Evolutionary conservation across 2,888 invertebrate species (phyloP), one percentile per base, ranked within the genome.

Genomic region (Tipula vernalis): DNA sequence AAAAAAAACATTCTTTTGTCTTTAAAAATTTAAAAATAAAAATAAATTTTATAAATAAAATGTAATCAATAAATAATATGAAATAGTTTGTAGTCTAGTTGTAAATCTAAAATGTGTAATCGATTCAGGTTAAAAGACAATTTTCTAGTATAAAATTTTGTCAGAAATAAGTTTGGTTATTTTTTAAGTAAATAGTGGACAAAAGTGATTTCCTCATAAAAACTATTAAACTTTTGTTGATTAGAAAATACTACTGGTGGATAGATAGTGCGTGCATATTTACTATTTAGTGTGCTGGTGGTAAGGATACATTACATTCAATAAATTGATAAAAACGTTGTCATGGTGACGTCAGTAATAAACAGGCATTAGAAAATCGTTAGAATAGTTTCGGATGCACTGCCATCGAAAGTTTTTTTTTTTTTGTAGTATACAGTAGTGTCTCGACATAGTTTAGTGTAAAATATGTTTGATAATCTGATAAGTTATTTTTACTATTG

Each of bases 401-500:
- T n/a, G n/a, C 13, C n/a, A 5, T 51, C 13, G 51, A 51, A n/a
- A 51, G 47, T 47, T 47, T n/a, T n/a, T 8, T 71, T 51, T 51
- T 13, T n/a, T 51, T n/a, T 10, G 28, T 71, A 71, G 71, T 71
- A 71, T 10, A n/a, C 15, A 51, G 15, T 51, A n/a, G 51, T 51
- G 51, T 15, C 15, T 6, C 51, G 5, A 6, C n/a, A 10, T 28
- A 71, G 71, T 28, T 0, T 28, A 28, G 10, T 8, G n/a, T 28
- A 85, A 85, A 85, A 85, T n/a, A n/a, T 85, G 85, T 42, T 85
- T 39, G 85, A 85, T 41, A 85, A 85, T 85, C 39, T 85, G 12
- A 42, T 85, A 42, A 39, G 41, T 6, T 85, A 41, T 18, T 41
- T 85, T 42, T 85, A 85, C 47, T 93, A 92, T 88, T 95, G 94